These are phyloP conservation scores for Ephialtes manifestator DNA, from an alignment of 2,888 invertebrate genomes.

Conservation along the genomic window DNA sequence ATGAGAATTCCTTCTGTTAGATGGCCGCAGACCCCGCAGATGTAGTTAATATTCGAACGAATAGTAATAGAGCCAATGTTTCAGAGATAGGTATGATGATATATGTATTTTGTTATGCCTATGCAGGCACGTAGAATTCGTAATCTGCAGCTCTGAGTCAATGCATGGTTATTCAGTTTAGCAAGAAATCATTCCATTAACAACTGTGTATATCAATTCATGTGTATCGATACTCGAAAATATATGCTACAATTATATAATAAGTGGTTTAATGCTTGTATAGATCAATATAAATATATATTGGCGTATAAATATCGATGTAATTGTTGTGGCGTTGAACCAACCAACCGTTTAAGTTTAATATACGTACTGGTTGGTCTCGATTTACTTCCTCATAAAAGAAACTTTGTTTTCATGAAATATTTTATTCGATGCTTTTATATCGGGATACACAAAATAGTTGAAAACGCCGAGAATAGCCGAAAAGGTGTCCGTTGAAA, in stretches of 20 bases:
- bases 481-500: too few species aligned
- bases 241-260: neutral
- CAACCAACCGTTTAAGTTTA: too few species aligned
- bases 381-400: too few species aligned
- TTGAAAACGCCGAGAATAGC: too few species aligned
- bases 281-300: too few species aligned
- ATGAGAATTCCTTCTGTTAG: neutral
- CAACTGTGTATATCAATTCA: neutral
- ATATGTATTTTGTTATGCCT: constrained; percentile 4
- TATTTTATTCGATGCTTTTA: too few species aligned
- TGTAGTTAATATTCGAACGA: neutral
- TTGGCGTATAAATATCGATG: too few species aligned
- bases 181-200: neutral
- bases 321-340: too few species aligned
- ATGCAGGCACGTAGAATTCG: neutral
- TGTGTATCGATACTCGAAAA: neutral
- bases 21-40: neutral
- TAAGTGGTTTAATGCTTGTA: too few species aligned
- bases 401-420: too few species aligned
- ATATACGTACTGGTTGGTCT: too few species aligned
- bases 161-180: neutral
- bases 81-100: neutral
- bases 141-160: constrained; percentile 4
- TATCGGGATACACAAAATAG: too few species aligned
- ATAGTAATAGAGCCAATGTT: constrained; percentile 24